Evolutionary conservation across 2,888 invertebrate species (phyloP).

Genomic region (Phania funesta): DNA sequence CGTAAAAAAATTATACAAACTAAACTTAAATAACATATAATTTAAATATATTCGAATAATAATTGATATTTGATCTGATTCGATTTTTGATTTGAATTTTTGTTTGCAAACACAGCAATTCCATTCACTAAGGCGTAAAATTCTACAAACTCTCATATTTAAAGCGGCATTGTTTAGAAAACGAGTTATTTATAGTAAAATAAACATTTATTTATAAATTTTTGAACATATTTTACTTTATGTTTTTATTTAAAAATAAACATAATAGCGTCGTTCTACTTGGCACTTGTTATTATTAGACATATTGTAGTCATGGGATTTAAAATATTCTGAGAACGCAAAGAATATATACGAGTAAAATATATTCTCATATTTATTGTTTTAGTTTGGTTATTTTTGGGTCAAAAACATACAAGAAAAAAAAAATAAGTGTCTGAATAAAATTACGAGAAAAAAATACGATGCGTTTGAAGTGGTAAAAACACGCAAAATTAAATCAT

Average conservation of each 20-base stretch:
- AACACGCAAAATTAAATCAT: no score
- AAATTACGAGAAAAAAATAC: not conserved
- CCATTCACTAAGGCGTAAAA: no score
- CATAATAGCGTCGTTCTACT: slow-evolving; percentile 59
- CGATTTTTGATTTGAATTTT: no score
- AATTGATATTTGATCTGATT: no score
- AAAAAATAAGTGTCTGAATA: not conserved
- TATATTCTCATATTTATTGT: slow-evolving; percentile 9
- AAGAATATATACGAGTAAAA: not conserved
- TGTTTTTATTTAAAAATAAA: slow-evolving; percentile 46
- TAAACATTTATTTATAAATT: slow-evolving; percentile 14
- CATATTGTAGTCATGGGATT: slow-evolving; percentile 46
- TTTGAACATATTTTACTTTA: slow-evolving; percentile 17
- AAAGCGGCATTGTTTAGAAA: no score
- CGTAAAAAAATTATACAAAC: no score
- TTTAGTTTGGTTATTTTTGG: slow-evolving; percentile 56
- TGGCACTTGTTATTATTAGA: slow-evolving; percentile 58
- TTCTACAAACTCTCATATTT: no score
- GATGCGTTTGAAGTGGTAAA: no score
- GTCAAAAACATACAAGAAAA: slow-evolving; percentile 43
- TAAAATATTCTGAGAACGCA: slow-evolving; percentile 19
- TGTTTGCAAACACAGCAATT: no score
- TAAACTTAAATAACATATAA: no score
- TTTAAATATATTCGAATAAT: no score
- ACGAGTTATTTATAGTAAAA: not conserved